These are phyloP conservation scores for Pteria penguin DNA, from an alignment of 2,888 invertebrate genomes.

Conservation along the genomic window DNA sequence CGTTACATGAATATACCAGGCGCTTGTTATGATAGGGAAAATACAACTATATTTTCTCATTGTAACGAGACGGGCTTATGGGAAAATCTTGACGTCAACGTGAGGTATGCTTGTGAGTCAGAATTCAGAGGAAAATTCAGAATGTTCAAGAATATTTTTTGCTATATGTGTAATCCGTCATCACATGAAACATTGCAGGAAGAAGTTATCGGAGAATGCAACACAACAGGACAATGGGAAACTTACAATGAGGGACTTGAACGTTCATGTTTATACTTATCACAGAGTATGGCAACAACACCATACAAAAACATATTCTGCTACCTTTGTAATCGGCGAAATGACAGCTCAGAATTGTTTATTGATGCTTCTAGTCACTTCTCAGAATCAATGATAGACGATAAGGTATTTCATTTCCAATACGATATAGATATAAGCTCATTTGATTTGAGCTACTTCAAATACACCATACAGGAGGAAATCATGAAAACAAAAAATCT, in stretches of 20 bases:
- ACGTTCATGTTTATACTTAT: not conserved
- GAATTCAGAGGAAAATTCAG: not conserved
- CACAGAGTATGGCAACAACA: not conserved
- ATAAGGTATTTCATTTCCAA: not conserved
- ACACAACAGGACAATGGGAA: not conserved
- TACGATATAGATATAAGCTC: not conserved
- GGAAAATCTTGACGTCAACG: not conserved
- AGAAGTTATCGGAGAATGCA: not conserved
- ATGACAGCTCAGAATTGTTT: not conserved
- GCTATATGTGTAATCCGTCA: constrained; percentile 1
- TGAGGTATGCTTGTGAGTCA: constrained; percentile 5
- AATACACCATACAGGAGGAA: not conserved
- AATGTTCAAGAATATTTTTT: constrained; percentile 4
- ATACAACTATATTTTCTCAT: not conserved
- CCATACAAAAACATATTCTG: constrained; percentile 10
- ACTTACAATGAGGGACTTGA: not conserved
- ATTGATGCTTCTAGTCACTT: not conserved
- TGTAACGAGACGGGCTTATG: not conserved
- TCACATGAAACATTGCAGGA: not conserved
- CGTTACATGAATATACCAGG: not conserved
- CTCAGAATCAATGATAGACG: not conserved
- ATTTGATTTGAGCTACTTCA: not conserved
- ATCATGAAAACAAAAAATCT: not conserved
- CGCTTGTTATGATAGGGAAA: not conserved
- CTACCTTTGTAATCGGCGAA: not conserved